A percentile compares a stretch with the other conserved stretches of the same genome.
phyloP scores from a whole-genome alignment of 2,888 invertebrate genomes.

The Phengaris arion region DNA sequence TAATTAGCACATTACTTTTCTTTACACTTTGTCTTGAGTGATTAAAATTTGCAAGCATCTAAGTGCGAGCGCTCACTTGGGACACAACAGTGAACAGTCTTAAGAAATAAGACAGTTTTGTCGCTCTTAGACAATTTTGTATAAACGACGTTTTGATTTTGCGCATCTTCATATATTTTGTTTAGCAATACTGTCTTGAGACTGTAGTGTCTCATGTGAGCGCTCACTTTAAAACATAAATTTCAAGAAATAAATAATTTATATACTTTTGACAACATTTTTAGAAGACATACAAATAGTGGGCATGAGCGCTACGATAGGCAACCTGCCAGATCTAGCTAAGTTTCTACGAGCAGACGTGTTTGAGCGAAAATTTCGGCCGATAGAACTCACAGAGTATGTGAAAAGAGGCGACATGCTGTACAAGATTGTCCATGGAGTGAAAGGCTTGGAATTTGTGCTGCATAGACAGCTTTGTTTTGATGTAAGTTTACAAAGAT shows the following conservation, averaged over 20 bases:
- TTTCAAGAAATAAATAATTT: no score
- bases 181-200: no score
- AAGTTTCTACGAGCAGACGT: slow-evolving; percentile 89
- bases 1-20: no score
- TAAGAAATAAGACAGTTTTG: no score
- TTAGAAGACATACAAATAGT: slow-evolving; percentile 87
- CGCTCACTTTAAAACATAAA: no score
- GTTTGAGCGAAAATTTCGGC: slow-evolving; percentile 92
- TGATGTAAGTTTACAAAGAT: slow-evolving; percentile 50
- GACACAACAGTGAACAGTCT: no score
- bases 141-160: no score
- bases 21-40: no score
- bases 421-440: slow-evolving; percentile 63
- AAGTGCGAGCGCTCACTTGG: no score
- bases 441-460: slow-evolving; percentile 49
- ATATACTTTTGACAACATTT: not conserved
- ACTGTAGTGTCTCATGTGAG: no score
- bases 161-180: not conserved
- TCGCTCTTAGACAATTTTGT: no score
- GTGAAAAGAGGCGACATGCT: slow-evolving; percentile 84
- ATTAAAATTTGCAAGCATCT: no score
- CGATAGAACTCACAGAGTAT: slow-evolving; percentile 90
- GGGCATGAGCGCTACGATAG: slow-evolving; percentile 98
- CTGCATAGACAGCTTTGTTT: slow-evolving; percentile 54
- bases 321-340: slow-evolving; percentile 90